These are phyloP conservation scores for Parambassis ranga DNA, from an alignment of 2,797 vertebrate genomes.

Conservation along the genomic window DNA sequence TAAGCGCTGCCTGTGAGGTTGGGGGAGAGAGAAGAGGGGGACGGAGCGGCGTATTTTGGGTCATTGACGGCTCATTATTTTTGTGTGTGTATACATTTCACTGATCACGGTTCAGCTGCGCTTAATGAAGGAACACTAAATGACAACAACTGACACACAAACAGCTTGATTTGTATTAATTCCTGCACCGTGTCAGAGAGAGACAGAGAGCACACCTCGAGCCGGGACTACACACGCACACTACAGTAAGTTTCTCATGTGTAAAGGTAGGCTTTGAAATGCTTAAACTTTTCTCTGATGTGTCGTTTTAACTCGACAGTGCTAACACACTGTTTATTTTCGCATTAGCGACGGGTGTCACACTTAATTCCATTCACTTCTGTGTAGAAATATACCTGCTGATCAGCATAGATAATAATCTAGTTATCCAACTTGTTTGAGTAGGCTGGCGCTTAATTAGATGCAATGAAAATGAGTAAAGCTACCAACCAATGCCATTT, in stretches of 20 bases:
- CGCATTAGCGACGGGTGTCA: constrained; percentile 25
- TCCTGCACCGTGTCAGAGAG: constrained; percentile 25
- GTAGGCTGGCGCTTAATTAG: constrained; percentile 39
- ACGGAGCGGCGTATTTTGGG: constrained; percentile 76
- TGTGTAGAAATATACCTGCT: constrained; percentile 19
- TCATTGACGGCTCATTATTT: constrained; percentile 50
- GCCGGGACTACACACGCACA: constrained; percentile 62
- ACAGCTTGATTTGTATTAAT: constrained; percentile 40
- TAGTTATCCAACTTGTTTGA: constrained; percentile 62
- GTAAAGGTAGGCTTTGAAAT: constrained; percentile 33
- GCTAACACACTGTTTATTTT: constrained; percentile 14
- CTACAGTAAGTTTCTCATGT: constrained; percentile 70
- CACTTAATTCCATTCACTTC: constrained; percentile 41
- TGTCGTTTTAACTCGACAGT: constrained; percentile 15
- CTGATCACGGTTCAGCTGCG: constrained; percentile 12
- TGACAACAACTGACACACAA: constrained; percentile 38
- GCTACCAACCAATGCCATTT: constrained; percentile 26
- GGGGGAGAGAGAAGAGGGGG: constrained; percentile 72
- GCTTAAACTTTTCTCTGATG: constrained; percentile 54
- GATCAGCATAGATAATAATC: constrained; percentile 20
- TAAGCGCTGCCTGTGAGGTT: constrained; percentile 76
- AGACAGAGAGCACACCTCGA: constrained; percentile 56
- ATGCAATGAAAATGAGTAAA: constrained; percentile 2
- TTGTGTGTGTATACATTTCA: constrained; percentile 44
- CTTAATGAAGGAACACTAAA: constrained; percentile 39